Base-by-base conservation (phyloP, 2,888 invertebrate species). In the Melanargia galathea region DNA sequence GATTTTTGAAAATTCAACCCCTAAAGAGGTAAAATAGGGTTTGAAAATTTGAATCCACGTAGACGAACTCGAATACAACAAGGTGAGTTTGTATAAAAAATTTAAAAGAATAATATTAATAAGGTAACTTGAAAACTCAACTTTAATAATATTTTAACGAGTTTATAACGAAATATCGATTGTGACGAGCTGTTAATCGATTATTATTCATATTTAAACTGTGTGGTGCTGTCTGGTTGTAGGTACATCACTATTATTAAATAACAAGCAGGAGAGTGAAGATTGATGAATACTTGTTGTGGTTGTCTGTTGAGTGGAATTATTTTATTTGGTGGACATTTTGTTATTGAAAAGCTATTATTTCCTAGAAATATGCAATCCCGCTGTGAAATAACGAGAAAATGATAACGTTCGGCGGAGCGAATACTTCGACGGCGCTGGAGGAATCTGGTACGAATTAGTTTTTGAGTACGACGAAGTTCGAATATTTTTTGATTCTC, bases 321-420 rank as follows among this genome's bases (percentile, higher is more conserved):
- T 51, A 20, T 11, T 20, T 11, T 22, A 81, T 83, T 81, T 82
- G 74, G 80, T 79, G 75, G 75, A 77, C 76, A 80, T 77, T 78
- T 73, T 73, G 56, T 26, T 45, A 49, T 63, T 65, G 18, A 51
- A 64, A 24, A 49, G 55, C 26, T n/a, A 59, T 46, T 30, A 26
- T 62, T 76, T 77, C 68, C 75, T 64, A 79, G 81, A 82, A 79
- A 80, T 77, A 71, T 83, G 80, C 87, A 83, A 87, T 86, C 87
- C 85, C 75, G 78, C 81, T 82, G 76, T 78, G 82, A 78, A 72
- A 63, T 79, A 75, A 74, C 77, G 71, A 81, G 73, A 89, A 87
- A 86, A 91, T 91, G 90, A 87, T 89, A 83, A 88, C 89, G 75
- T 90, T 90, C 73, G 82, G 89, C 75, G 84, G 81, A 79, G 85